phyloP scores from a whole-genome alignment of 1,140 invertebrate genomes.

The Oryzaephilus surinamensis region DNA sequence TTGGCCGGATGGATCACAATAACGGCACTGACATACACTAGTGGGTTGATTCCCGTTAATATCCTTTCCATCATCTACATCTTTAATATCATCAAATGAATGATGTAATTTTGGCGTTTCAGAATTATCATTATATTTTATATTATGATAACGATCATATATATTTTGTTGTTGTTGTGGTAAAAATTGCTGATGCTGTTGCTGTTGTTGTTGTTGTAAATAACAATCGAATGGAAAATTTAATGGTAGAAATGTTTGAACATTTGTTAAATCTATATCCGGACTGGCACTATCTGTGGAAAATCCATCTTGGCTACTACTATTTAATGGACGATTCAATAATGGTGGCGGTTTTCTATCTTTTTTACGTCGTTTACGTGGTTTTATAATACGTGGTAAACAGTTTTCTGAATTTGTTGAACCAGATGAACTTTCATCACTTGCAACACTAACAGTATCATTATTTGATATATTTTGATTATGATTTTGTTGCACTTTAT shows the following conservation, averaged over 20 bases:
- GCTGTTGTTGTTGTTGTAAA: conserved; percentile 24
- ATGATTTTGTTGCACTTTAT: background rate
- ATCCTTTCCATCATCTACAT: conserved; percentile 16
- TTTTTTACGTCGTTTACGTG: conserved; percentile 78
- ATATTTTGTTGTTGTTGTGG: background rate
- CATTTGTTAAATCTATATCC: conserved; percentile 36
- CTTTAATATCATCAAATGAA: conserved; percentile 37
- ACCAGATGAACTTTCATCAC: conserved; percentile 64
- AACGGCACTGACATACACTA: conserved; percentile 63
- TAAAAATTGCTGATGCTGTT: conserved; percentile 14
- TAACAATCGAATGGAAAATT: conserved; percentile 35
- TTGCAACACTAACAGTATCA: conserved; percentile 58
- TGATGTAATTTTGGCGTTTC: conserved; percentile 33
- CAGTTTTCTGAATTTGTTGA: conserved; percentile 63
- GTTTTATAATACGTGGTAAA: conserved; percentile 78
- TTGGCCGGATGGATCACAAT: conserved; percentile 64
- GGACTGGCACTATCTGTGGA: conserved; percentile 37
- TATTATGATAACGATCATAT: background rate
- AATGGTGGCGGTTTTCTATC: conserved; percentile 57
- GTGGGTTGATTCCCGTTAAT: conserved; percentile 30
- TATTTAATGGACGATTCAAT: conserved; percentile 4
- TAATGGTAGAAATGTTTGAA: conserved; percentile 22
- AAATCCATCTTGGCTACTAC: conserved; percentile 35
- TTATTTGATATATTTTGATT: conserved; percentile 34
- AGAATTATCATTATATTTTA: conserved; percentile 10